These are phyloP conservation scores for Oncorhynchus gorbuscha DNA, from an alignment of 2,113 vertebrate species.

Conservation along the genomic window DNA sequence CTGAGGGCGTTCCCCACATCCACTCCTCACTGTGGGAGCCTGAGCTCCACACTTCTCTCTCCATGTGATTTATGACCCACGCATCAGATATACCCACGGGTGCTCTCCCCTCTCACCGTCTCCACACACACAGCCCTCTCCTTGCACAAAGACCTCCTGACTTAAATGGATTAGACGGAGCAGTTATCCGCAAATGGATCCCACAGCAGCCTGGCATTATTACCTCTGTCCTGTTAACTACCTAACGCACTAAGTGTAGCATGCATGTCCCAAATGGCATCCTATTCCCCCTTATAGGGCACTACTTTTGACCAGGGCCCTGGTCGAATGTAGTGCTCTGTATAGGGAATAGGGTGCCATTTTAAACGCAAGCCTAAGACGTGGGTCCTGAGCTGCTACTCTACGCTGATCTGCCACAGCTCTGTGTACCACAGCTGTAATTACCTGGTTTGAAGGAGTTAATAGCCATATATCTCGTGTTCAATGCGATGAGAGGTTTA, in stretches of 20 bases:
- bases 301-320: too few species aligned
- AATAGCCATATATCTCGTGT: slow-evolving; percentile 67
- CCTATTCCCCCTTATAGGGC: too few species aligned
- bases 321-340: too few species aligned
- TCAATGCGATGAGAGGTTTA: slow-evolving; percentile 69
- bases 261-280: too few species aligned
- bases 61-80: slow-evolving; percentile 66
- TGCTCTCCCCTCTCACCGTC: slow-evolving; percentile 1
- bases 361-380: background rate
- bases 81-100: slow-evolving; percentile 62
- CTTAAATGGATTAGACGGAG: slow-evolving; percentile 65
- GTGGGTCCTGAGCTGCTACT: slow-evolving; percentile 34
- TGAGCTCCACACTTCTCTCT: slow-evolving; percentile 53
- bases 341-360: too few species aligned
- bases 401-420: slow-evolving; percentile 45
- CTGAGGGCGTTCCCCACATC: slow-evolving; percentile 22
- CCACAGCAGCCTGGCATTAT: slow-evolving; percentile 26
- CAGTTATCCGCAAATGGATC: slow-evolving; percentile 73
- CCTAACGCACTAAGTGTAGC: slow-evolving; percentile 13
- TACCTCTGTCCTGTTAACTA: slow-evolving; percentile 47
- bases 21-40: slow-evolving; percentile 38
- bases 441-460: slow-evolving; percentile 75
- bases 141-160: slow-evolving; percentile 45
- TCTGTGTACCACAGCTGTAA: slow-evolving; percentile 58
- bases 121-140: slow-evolving; percentile 35